Evolutionary conservation across 2,113 vertebrate genomes (phyloP), one percentile per base, ranked within the genome.

Genomic region (Lasiurus borealis): DNA sequence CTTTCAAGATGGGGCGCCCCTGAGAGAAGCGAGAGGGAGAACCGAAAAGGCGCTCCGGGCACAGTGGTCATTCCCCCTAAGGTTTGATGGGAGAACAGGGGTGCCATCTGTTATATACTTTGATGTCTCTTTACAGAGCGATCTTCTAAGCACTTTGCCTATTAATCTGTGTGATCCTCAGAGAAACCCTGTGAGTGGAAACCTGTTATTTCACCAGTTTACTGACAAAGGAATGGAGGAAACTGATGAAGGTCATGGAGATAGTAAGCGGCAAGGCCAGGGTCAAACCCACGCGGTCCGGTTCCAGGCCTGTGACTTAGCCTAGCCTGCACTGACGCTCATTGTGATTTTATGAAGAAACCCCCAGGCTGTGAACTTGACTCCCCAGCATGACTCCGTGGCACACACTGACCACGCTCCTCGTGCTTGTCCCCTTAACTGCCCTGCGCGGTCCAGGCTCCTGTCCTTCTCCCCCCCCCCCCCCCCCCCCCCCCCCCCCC

Each of bases 401-500:
- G 29, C 23, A 0, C 6, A 1, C 0, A 1, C 31, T 16, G 4
- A 2, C 34, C 44, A 12, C 2, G 0, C 13, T 69, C 57, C 1
- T 57, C 16, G 8, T 52, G 9, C 11, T 34, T 31, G 27, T 34
- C 68, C 31, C 66, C 31, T 12, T 1, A 0, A 13, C n/a, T 14
- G 14, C 31, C 64, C 48, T 4, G 1, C 2, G 10, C 25, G 29
- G 48, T 34, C 18, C 11, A 4, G 48, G 8, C 15, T 12, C 19
- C 57, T 7, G 19, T 52, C 29, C 77, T 84, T 25, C 46, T 31
- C 27, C 8, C 40, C 40, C 40, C n/a, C n/a, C n/a, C n/a, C n/a
- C n/a, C n/a, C n/a, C n/a, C n/a, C n/a, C n/a, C n/a, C n/a, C n/a
- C n/a, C n/a, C n/a, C n/a, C n/a, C n/a, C n/a, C n/a, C n/a, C n/a